Evolutionary conservation across 2,888 invertebrate genomes (phyloP).

Genomic region (Lycocerus yunnanus): DNA sequence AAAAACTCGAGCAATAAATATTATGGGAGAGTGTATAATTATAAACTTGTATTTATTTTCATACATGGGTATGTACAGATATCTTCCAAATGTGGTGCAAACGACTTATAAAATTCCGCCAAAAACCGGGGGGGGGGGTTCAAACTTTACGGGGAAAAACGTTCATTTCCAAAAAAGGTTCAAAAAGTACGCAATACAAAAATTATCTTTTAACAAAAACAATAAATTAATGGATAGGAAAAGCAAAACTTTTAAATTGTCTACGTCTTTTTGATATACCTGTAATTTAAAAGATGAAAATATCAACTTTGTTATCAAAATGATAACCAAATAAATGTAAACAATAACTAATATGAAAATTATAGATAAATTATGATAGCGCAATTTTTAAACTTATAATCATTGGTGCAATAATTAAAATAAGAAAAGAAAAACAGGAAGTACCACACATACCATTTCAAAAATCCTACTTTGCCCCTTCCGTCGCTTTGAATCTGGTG

Average conservation of each 20-base stretch:
- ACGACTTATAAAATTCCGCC: no score
- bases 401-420: neutral
- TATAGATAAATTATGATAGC: neutral
- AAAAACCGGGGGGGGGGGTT: no score
- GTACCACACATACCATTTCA: conserved; percentile 34
- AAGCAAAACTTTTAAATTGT: no score
- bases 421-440: conserved; percentile 8
- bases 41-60: no score
- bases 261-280: neutral
- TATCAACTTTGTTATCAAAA: neutral
- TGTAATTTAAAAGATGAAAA: neutral
- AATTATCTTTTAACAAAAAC: neutral
- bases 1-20: no score
- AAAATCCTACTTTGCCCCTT: conserved; percentile 33
- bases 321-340: neutral
- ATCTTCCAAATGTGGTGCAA: no score
- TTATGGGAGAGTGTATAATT: no score
- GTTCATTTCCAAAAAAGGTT: no score
- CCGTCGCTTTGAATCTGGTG: conserved; percentile 18
- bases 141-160: no score
- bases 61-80: no score
- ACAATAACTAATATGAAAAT: conserved; percentile 1
- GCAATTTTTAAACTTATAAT: neutral
- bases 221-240: no score
- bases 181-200: no score